Base-by-base conservation (phyloP, 2,113 vertebrate species). In the Coturnix japonica region DNA sequence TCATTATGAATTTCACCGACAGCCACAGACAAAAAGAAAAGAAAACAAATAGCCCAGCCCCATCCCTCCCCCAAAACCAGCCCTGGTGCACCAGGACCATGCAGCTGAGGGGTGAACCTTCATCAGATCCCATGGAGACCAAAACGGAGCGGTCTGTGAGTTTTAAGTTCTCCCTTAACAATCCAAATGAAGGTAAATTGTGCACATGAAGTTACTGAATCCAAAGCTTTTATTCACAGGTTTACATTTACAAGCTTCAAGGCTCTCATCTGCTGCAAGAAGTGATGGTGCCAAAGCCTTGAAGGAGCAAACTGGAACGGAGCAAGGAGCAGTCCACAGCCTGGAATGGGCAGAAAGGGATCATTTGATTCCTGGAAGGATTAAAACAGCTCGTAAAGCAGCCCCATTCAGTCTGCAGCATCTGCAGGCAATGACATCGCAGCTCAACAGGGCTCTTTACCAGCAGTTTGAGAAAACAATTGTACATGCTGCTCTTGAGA, bases 301-400 rank as follows among this genome's bases (percentile, higher is more conserved):
- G 1, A 63, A 67, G 30, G 64, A 81, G 23, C 43, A 31, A 83
- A 44, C 11, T 3, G 70, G 44, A 4, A 21, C 54, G 54, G 72
- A 77, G 61, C 31, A 19, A 63, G 43, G 25, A 63, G 25, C 1
- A 79, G 73, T 31, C 6, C 22, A n/a, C 47, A 59, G 83, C 66
- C 84, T 2, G 0, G 16, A 37, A 37, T 0, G 37, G 69, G 22
- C 69, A 79, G 72, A 54, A 85, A 65, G 61, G 63, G 46, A 22
- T 54, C 18, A 0, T 35, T 17, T 54, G 33, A 69, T 88, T 95
- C 92, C 91, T 93, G 83, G 77, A 77, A 94, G 89, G 79, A 93
- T 95, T 86, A 69, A 92, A 86, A 31, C 46, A 78, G 66, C 90
- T 96, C 16, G 14, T 96, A 93, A 95, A 96, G 77, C 10, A 51